phyloP scores from a whole-genome alignment of 2,888 invertebrate species.

The Plagodis pulveraria region DNA sequence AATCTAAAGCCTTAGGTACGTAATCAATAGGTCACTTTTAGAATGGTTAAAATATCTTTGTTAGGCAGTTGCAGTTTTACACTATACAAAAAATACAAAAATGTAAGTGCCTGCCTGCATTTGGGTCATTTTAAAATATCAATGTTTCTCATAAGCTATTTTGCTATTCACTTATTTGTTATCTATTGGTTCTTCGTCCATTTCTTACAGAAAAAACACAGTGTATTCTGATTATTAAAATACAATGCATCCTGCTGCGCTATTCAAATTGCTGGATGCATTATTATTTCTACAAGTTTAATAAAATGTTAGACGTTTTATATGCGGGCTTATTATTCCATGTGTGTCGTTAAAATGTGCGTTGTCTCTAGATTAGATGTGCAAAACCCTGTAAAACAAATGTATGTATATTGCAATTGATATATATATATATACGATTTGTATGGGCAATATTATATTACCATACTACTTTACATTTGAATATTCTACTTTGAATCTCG shows the following conservation, averaged over 20 bases:
- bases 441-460: slow-evolving; percentile 41
- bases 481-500: too few species aligned
- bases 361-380: slow-evolving; percentile 50
- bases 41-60: not conserved
- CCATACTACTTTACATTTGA: slow-evolving; percentile 2
- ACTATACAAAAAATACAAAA: too few species aligned
- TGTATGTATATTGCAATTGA: slow-evolving; percentile 1
- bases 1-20: not conserved
- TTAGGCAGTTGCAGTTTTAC: too few species aligned
- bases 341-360: slow-evolving; percentile 53
- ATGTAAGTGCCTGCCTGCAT: too few species aligned
- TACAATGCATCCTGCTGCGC: slow-evolving; percentile 49
- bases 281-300: slow-evolving; percentile 47
- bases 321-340: slow-evolving; percentile 64
- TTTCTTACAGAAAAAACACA: too few species aligned
- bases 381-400: slow-evolving; percentile 16
- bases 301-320: slow-evolving; percentile 55
- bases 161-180: too few species aligned
- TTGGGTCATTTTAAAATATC: too few species aligned
- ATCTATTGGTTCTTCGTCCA: too few species aligned
- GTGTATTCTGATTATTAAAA: slow-evolving; percentile 14
- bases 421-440: slow-evolving; percentile 27
- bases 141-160: too few species aligned
- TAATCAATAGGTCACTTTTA: not conserved
- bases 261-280: slow-evolving; percentile 52